These are phyloP conservation scores for Aporrectodea caliginosa DNA, from an alignment of 1,140 invertebrate species.

Conservation along the genomic window DNA sequence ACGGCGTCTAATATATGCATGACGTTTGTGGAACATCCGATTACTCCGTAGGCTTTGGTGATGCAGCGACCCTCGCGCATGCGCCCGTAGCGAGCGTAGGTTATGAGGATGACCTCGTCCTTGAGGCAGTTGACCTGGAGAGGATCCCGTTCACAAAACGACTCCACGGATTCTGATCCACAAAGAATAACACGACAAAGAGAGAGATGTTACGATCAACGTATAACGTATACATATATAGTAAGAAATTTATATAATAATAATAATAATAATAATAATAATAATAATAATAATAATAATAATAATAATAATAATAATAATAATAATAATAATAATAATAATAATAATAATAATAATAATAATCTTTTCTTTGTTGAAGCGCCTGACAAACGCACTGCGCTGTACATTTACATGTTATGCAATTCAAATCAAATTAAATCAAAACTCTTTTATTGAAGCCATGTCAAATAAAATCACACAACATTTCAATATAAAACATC, in stretches of 20 bases:
- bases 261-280: conserved; percentile 4
- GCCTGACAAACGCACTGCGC: no score
- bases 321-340: neutral
- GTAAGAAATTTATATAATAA: neutral
- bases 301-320: conserved; percentile 4
- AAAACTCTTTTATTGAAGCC: no score
- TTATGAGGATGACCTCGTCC: conserved; percentile 22
- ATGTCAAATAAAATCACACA: no score
- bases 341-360: neutral
- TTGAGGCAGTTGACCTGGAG: conserved; percentile 4
- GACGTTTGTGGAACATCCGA: conserved; percentile 17
- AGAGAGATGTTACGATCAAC: neutral
- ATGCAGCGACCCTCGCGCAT: conserved; percentile 28
- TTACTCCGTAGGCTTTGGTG: conserved; percentile 6
- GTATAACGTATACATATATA: no score
- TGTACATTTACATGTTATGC: no score
- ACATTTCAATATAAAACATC: no score
- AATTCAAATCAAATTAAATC: no score
- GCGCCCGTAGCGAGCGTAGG: conserved; percentile 22
- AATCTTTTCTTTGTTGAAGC: no score
- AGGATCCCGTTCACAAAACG: conserved; percentile 13
- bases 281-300: conserved; percentile 4
- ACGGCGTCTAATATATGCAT: neutral
- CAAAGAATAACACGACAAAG: neutral
- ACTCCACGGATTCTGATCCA: conserved; percentile 6